Conservation (phyloP, 92 coral and sea anemone genomes). For the Isaurus tuberculatus region DNA sequence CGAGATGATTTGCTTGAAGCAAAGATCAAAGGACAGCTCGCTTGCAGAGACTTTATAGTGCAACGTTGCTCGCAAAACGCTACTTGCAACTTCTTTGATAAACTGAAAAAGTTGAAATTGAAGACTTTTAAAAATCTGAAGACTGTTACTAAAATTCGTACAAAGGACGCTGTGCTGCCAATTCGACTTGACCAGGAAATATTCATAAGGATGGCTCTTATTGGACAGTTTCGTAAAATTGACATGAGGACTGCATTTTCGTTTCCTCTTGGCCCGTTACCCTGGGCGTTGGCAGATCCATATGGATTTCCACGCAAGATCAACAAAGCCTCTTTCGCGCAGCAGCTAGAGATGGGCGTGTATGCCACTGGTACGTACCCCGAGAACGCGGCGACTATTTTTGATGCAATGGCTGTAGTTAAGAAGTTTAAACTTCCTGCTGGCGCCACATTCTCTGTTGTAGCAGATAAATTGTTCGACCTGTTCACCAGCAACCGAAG, state of each 20-base stretch:
- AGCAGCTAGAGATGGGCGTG: neutral
- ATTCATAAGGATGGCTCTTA: conserved; percentile 29
- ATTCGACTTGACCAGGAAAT: conserved; percentile 48
- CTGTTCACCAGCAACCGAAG: conserved; percentile 2
- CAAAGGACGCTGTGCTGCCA: conserved; percentile 52
- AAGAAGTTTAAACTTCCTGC: conserved; percentile 40
- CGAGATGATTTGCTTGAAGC: conserved; percentile 35
- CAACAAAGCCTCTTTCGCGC: conserved; percentile 35
- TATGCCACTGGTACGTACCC: neutral
- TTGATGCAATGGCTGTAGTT: conserved; percentile 19
- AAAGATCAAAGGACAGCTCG: conserved; percentile 33
- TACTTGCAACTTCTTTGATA: conserved; percentile 44
- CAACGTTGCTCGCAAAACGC: conserved; percentile 45
- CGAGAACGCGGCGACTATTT: neutral
- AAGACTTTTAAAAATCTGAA: conserved; percentile 59
- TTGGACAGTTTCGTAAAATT: conserved; percentile 62
- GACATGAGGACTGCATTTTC: conserved; percentile 63
- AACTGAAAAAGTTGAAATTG: conserved; percentile 51
- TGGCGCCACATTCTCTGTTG: conserved; percentile 29
- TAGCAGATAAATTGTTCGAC: conserved; percentile 29
- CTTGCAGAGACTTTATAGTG: conserved; percentile 26
- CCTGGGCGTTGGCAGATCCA: conserved; percentile 68
- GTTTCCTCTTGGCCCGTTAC: conserved; percentile 73
- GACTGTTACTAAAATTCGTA: conserved; percentile 45
- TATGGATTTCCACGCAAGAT: conserved; percentile 71